A percentile compares a stretch with the other conserved stretches of the same genome.
Conservation (phyloP, 2,113 vertebrate species). For the Datnioides undecimradiatus region DNA sequence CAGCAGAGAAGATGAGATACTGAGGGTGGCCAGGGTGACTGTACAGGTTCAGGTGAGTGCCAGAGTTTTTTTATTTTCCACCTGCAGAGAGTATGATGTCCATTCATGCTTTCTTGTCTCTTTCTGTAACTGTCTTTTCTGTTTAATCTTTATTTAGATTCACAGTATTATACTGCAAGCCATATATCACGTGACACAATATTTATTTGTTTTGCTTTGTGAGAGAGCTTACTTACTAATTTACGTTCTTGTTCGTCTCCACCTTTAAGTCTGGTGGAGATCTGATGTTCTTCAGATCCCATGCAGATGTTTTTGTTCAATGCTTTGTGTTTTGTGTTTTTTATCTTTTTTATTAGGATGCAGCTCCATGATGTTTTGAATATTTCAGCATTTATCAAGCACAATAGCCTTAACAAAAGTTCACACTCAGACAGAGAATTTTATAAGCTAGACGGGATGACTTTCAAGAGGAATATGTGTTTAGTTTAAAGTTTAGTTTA, state of each 20-base stretch:
- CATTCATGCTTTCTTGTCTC: background rate
- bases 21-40: conserved; percentile 91
- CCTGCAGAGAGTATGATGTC: background rate
- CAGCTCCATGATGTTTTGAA: background rate
- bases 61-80: conserved; percentile 61
- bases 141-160: background rate
- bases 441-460: background rate
- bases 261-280: background rate
- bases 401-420: background rate
- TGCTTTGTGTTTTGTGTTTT: background rate
- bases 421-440: background rate
- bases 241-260: background rate
- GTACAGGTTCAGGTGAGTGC: conserved; percentile 89
- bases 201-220: background rate
- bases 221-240: background rate
- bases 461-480: too few species aligned
- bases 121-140: background rate
- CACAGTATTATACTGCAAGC: too few species aligned
- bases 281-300: background rate
- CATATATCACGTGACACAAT: too few species aligned
- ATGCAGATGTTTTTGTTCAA: background rate
- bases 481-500: too few species aligned
- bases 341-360: background rate
- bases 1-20: conserved; percentile 90
- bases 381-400: background rate